phyloP scores from a whole-genome alignment of 2,113 vertebrate species.

The Siphamia tubifer region DNA sequence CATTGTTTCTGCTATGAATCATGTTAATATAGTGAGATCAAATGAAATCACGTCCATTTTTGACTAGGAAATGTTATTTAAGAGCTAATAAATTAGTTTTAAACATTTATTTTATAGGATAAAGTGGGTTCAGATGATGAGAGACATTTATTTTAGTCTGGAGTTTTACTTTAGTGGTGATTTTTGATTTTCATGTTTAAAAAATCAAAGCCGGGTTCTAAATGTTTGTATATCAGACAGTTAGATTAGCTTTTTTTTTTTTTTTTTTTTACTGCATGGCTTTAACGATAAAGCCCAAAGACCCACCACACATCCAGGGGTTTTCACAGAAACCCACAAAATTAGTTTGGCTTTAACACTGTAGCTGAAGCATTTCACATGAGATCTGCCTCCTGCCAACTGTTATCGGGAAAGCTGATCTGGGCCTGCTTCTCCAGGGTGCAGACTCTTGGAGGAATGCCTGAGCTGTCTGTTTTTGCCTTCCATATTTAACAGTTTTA shows the following conservation, averaged over 20 bases:
- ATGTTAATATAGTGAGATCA: constrained; percentile 24
- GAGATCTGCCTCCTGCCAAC: constrained; percentile 49
- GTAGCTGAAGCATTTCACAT: constrained; percentile 39
- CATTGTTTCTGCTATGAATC: constrained; percentile 36
- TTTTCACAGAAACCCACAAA: constrained; percentile 49
- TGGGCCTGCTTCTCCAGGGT: constrained; percentile 13
- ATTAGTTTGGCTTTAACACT: constrained; percentile 47
- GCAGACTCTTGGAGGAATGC: constrained; percentile 32
- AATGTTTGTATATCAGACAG: not conserved
- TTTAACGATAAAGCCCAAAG: constrained; percentile 15
- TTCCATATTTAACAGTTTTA: constrained; percentile 25
- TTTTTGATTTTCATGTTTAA: no score
- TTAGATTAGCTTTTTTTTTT: not conserved
- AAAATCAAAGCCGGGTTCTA: no score
- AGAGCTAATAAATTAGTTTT: no score
- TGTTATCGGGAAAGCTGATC: constrained; percentile 59
- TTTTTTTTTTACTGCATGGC: not conserved
- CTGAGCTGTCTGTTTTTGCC: constrained; percentile 20
- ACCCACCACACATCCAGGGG: constrained; percentile 16
- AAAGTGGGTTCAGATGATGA: no score
- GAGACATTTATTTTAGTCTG: no score
- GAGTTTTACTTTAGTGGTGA: no score
- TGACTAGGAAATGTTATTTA: no score
- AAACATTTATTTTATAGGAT: no score
- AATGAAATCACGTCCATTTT: constrained; percentile 28